A percentile compares a stretch with the other conserved stretches of the same genome.
phyloP scores from a whole-genome alignment of 2,888 invertebrate genomes.

The Archaeoteleia sp. region DNA sequence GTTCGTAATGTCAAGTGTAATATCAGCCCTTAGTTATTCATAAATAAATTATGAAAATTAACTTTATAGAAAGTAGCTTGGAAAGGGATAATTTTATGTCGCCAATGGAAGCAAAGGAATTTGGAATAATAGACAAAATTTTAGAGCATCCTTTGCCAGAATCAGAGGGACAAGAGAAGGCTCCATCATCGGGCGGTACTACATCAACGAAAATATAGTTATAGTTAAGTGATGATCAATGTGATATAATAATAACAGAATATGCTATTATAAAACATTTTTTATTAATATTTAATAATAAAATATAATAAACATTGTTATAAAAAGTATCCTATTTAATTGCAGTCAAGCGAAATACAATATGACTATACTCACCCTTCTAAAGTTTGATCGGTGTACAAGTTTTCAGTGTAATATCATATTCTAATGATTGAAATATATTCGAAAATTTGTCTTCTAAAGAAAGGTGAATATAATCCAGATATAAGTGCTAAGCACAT shows the following conservation, averaged over 20 bases:
- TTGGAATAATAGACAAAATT: slow-evolving; percentile 96
- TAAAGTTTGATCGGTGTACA: slow-evolving; percentile 11
- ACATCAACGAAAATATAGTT: slow-evolving; percentile 31
- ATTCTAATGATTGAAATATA: background rate
- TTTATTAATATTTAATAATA: slow-evolving; percentile 68
- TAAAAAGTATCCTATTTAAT: slow-evolving; percentile 57
- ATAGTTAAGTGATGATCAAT: background rate
- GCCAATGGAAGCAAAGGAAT: slow-evolving; percentile 90
- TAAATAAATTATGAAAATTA: background rate
- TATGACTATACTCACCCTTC: slow-evolving; percentile 52
- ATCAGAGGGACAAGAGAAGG: slow-evolving; percentile 55
- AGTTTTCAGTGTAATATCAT: background rate
- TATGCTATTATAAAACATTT: slow-evolving; percentile 59
- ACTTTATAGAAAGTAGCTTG: slow-evolving; percentile 82
- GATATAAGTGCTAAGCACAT: slow-evolving; percentile 54
- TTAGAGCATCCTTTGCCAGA: slow-evolving; percentile 83
- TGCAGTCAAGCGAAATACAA: slow-evolving; percentile 58
- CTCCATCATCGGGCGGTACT: slow-evolving; percentile 17
- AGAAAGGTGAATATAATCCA: slow-evolving; percentile 49
- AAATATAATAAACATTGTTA: slow-evolving; percentile 65
- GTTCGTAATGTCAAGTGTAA: no score
- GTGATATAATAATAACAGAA: slow-evolving; percentile 34
- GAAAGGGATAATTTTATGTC: slow-evolving; percentile 98
- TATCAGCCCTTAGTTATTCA: no score
- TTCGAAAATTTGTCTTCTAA: background rate